Evolutionary conservation across 2,888 invertebrate species (phyloP).

Genomic region (Acanthoscelides obtectus): DNA sequence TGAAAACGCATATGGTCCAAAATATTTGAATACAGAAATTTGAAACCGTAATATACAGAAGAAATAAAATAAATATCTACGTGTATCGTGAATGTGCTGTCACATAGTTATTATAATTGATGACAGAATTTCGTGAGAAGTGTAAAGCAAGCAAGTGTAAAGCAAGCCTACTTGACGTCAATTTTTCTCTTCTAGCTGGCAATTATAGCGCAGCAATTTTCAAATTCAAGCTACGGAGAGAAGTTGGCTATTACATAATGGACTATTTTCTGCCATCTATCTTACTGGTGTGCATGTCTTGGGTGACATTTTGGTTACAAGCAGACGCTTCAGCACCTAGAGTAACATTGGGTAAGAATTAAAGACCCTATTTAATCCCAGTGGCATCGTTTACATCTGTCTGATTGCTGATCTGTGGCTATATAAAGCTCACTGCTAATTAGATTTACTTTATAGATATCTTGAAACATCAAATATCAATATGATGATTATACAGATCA

Average conservation of each 20-base stretch:
- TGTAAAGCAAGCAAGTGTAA: too few species aligned
- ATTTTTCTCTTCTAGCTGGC: slow-evolving; percentile 58
- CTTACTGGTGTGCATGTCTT: slow-evolving; percentile 79
- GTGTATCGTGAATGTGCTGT: too few species aligned
- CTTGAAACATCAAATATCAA: too few species aligned
- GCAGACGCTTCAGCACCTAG: slow-evolving; percentile 81
- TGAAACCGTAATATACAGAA: too few species aligned
- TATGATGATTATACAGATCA: too few species aligned
- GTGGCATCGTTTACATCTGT: too few species aligned
- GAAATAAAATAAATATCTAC: too few species aligned
- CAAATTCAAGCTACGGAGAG: slow-evolving; percentile 71
- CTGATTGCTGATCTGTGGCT: too few species aligned
- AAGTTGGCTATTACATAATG: slow-evolving; percentile 83
- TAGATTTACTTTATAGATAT: neutral
- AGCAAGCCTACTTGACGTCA: slow-evolving; percentile 1
- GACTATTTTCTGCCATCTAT: slow-evolving; percentile 86
- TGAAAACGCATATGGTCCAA: too few species aligned
- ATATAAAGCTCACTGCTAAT: neutral
- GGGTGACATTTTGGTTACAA: slow-evolving; percentile 88
- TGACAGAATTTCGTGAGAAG: too few species aligned
- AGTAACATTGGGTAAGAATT: slow-evolving; percentile 64
- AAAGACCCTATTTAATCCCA: neutral
- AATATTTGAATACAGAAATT: too few species aligned
- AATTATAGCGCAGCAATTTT: slow-evolving; percentile 78
- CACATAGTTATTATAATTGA: too few species aligned